A percentile compares a stretch with the other conserved stretches of the same genome.
Evolutionary conservation across 2,888 invertebrate species (phyloP).

Genomic region (Neoitamus cyanurus): DNA sequence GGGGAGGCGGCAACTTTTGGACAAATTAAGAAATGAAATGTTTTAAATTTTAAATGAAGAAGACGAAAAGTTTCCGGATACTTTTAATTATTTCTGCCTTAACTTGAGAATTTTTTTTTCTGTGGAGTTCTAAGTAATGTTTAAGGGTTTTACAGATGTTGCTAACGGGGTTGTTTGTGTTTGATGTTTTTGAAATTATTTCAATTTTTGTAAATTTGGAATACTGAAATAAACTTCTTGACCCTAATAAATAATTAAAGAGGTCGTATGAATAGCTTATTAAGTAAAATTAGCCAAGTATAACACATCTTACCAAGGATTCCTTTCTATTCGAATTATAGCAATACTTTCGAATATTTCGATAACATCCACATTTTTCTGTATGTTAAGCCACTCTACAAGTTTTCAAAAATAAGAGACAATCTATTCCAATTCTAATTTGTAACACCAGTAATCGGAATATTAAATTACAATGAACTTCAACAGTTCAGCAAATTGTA

Average conservation of each 20-base stretch:
- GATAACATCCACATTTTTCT: too few species aligned
- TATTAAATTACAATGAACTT: too few species aligned
- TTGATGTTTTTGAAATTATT: neutral
- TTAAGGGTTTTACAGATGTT: neutral
- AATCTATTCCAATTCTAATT: too few species aligned
- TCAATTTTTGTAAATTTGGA: neutral
- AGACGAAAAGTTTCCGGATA: neutral
- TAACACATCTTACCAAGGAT: too few species aligned
- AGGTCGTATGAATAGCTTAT: neutral
- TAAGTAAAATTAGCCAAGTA: too few species aligned
- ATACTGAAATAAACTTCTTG: neutral
- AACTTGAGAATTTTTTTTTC: neutral
- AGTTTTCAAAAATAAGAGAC: too few species aligned
- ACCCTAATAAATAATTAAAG: neutral
- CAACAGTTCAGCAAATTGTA: too few species aligned
- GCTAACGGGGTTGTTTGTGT: neutral
- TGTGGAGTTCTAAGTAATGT: neutral
- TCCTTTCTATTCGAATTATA: too few species aligned
- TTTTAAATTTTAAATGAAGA: neutral
- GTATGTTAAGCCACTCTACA: too few species aligned
- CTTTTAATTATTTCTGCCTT: neutral
- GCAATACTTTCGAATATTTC: too few species aligned
- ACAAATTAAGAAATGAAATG: neutral
- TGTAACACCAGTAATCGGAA: too few species aligned
- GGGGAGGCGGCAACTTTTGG: neutral